Evolutionary conservation across 2,888 invertebrate species (phyloP), one percentile per base, ranked within the genome.

Genomic region (Nomada lathburiana): DNA sequence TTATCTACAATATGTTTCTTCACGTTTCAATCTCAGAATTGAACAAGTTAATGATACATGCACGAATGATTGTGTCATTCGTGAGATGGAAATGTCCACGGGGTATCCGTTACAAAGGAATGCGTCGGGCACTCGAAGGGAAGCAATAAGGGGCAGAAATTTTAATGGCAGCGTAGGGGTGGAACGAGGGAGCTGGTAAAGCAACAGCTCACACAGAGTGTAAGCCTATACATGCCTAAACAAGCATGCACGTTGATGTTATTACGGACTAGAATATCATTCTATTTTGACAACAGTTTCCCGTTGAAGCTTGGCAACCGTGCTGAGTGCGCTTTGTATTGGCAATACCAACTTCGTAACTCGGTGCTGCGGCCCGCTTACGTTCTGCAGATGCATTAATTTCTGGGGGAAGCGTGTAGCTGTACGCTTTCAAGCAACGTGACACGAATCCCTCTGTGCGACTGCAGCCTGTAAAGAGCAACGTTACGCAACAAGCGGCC

Each of bases 251-350:
- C 18, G 44, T 59, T 62, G 68, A 67, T 29, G 26, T 70, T 59
- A 59, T 59, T 71, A 65, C 71, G 18, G 26, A 52, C 42, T 52
- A 26, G 47, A 63, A 53, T 57, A 63, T 78, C 78, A 23, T 78
- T 73, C 50, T 68, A 53, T 73, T 73, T 73, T 73, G 50, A 55
- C 73, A 68, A 55, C 67, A 73, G 68, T 59, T 73, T 26, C 78
- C 50, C 44, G 68, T 55, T 62, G 36, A 47, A 26, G 47, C 47
- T 74, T 42, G 20, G 29, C 16, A 29, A n/a, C 23, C 9, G 42
- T 7, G 20, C 44, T n/a, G 29, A 73, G 36, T 44, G 78, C 20
- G 73, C 67, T 76, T 76, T 55, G 76, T 63, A 76, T 69, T 23
- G 63, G 47, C 36, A 63, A 63, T 69, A 50, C 62, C 29, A 69